Evolutionary conservation across 2,113 vertebrate genomes (phyloP).

Genomic region (Nanorana parkeri): DNA sequence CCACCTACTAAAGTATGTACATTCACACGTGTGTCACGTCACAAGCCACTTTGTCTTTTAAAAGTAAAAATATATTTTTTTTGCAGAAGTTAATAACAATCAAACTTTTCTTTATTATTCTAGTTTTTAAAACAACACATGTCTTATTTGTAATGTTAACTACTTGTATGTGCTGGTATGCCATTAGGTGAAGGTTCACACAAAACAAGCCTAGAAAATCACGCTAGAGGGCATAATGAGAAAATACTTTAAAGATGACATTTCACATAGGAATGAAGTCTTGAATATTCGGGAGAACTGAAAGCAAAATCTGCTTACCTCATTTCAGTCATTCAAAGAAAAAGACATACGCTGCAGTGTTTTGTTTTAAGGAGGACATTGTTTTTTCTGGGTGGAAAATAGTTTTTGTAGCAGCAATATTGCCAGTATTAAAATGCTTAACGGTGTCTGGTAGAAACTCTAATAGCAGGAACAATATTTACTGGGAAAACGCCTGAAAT

Average conservation of each 20-base stretch:
- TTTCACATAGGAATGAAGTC: slow-evolving; percentile 9
- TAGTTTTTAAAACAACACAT: too few species aligned
- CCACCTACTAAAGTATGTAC: too few species aligned
- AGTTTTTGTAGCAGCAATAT: not conserved
- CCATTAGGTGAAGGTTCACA: not conserved
- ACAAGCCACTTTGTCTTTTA: too few species aligned
- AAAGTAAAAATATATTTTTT: too few species aligned
- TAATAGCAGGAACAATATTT: too few species aligned
- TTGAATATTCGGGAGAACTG: not conserved
- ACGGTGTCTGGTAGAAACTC: not conserved
- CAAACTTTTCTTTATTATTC: too few species aligned
- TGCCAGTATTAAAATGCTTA: not conserved
- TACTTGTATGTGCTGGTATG: too few species aligned
- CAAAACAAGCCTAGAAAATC: not conserved
- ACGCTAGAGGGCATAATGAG: slow-evolving; percentile 41
- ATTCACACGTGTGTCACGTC: too few species aligned
- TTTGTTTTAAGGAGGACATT: not conserved
- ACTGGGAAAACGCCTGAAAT: too few species aligned
- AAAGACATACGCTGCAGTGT: not conserved
- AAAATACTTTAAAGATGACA: slow-evolving; percentile 22
- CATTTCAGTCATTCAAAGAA: not conserved
- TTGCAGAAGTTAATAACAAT: too few species aligned
- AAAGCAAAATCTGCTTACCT: slow-evolving; percentile 16
- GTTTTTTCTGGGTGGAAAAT: not conserved
- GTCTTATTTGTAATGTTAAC: too few species aligned